phyloP scores from a whole-genome alignment of 2,797 vertebrate genomes.

The Lateolabrax maculatus region DNA sequence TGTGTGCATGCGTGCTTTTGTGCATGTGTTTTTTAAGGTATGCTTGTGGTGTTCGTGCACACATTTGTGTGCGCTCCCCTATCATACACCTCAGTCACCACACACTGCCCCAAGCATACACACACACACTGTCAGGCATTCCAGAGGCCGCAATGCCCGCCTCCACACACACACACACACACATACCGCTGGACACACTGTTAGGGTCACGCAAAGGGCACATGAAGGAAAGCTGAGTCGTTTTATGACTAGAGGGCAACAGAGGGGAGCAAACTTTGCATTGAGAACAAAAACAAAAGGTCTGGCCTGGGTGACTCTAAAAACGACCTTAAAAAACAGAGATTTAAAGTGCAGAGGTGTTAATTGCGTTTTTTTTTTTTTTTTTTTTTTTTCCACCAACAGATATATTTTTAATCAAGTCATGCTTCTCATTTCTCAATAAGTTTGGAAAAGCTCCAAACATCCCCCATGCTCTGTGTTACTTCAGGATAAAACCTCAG shows the following conservation, averaged over 20 bases:
- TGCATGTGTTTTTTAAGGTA: not conserved
- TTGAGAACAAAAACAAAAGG: constrained; percentile 42
- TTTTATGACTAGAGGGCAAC: constrained; percentile 58
- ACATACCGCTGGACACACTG: constrained; percentile 66
- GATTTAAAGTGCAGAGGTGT: constrained; percentile 11
- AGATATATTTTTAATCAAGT: constrained; percentile 15
- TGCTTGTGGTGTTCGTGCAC: not conserved
- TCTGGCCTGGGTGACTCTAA: constrained; percentile 15
- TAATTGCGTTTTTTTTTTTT: not conserved
- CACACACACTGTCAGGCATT: constrained; percentile 61
- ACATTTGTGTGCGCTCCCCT: constrained; percentile 9
- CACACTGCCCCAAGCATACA: constrained; percentile 35
- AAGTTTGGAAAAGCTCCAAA: not conserved
- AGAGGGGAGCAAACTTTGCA: constrained; percentile 36
- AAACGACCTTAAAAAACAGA: constrained; percentile 9
- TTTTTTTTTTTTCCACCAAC: too few species aligned
- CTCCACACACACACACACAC: constrained; percentile 40
- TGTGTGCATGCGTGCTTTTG: constrained; percentile 12
- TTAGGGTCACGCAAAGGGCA: constrained; percentile 67
- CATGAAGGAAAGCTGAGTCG: constrained; percentile 57
- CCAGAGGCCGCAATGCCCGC: constrained; percentile 45
- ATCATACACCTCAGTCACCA: constrained; percentile 37
- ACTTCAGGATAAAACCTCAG: constrained; percentile 37
- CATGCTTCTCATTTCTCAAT: constrained; percentile 1
- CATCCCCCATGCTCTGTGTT: not conserved